Evolutionary conservation across 2,113 vertebrate species (phyloP).

Genomic region (Notechis scutatus): DNA sequence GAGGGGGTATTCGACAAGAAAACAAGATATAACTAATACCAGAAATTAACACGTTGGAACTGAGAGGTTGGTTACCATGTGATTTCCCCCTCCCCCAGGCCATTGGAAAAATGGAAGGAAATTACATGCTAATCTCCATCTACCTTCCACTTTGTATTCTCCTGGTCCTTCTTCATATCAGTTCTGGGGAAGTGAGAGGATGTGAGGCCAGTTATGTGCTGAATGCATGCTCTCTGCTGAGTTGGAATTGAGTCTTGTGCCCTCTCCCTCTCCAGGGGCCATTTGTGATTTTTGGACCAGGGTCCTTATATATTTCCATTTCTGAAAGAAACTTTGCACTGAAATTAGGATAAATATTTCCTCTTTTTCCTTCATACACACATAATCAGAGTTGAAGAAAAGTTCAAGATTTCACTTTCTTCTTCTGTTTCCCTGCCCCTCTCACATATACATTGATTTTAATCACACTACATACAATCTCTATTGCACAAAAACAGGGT

Average conservation of each 20-base stretch:
- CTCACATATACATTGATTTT: not conserved
- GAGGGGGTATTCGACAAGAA: not conserved
- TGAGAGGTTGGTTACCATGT: not conserved
- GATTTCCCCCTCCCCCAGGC: not conserved
- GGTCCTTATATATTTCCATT: not conserved
- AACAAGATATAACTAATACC: not conserved
- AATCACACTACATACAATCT: not conserved
- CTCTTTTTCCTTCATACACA: not conserved
- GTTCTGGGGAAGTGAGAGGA: not conserved
- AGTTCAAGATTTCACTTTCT: not conserved
- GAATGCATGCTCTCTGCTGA: not conserved
- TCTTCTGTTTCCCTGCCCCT: not conserved
- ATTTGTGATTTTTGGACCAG: not conserved
- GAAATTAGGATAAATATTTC: not conserved
- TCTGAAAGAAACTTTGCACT: not conserved
- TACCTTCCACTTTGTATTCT: not conserved
- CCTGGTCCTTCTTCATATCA: not conserved
- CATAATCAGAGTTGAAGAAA: constrained; percentile 22
- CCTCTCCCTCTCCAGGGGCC: not conserved
- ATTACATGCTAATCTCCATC: not conserved
- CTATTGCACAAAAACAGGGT: not conserved
- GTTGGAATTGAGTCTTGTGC: not conserved
- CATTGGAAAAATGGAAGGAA: not conserved
- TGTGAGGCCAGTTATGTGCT: not conserved
- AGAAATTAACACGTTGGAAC: not conserved